phyloP scores from a whole-genome alignment of 2,888 invertebrate genomes.

The Mythimna lalbum region DNA sequence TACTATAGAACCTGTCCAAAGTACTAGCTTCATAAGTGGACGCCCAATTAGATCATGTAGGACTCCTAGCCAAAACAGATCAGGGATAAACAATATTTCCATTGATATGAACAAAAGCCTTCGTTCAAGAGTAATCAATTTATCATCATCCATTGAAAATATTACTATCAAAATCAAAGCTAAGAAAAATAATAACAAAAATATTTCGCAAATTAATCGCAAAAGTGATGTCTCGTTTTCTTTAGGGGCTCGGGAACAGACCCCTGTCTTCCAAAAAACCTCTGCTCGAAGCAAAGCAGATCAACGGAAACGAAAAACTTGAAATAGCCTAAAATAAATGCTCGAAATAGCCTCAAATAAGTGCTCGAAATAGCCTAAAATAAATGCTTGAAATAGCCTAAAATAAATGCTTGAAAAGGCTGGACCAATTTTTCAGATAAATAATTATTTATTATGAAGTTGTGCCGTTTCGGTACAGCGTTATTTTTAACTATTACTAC shows the following conservation, averaged over 20 bases:
- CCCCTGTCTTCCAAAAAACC: slow-evolving; percentile 37
- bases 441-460: background rate
- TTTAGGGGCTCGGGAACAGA: slow-evolving; percentile 40
- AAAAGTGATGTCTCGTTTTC: slow-evolving; percentile 65
- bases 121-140: slow-evolving; percentile 49
- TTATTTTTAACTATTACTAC: background rate
- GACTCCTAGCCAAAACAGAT: slow-evolving; percentile 50
- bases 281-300: slow-evolving; percentile 24
- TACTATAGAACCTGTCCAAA: slow-evolving; percentile 34
- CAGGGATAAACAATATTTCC: slow-evolving; percentile 44
- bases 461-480: background rate
- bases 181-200: slow-evolving; percentile 34
- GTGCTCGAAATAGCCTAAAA: background rate
- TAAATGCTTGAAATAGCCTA: background rate
- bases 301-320: slow-evolving; percentile 45
- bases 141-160: slow-evolving; percentile 56
- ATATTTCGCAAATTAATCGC: slow-evolving; percentile 38
- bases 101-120: slow-evolving; percentile 30
- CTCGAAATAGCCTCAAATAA: no score
- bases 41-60: slow-evolving; percentile 64
- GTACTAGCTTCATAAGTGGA: slow-evolving; percentile 37
- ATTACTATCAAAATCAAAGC: slow-evolving; percentile 51
- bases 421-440: background rate
- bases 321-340: background rate
- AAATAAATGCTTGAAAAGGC: background rate